Base-by-base conservation (phyloP, 2,888 invertebrate species). In the Epinotia nisella region DNA sequence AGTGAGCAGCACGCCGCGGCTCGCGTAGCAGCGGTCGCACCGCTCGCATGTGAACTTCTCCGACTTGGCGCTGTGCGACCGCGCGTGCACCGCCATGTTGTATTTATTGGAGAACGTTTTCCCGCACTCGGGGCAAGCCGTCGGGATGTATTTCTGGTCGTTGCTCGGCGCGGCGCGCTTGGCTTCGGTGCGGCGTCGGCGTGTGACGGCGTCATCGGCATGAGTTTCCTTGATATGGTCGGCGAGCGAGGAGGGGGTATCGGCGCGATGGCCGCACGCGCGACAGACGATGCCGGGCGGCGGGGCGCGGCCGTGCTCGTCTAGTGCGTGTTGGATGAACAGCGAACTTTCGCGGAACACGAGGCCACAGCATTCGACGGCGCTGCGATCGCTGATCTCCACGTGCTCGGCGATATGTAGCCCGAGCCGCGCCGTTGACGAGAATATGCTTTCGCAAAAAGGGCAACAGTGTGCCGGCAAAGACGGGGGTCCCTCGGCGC, bases 21-120 rank as follows among this genome's bases (percentile, higher is more conserved):
- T 84, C 56, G 85, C 86, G 75, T 90, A 91, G 1, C 82, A 80
- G 55, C 87, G 87, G 1, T 83, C 80, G 68, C 91, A 92, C 0
- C 79, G 79, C 4, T 83, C 82, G 71, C 91, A 91, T 35, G 86
- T 76, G 75, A 55, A 35, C 86, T 19, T 90, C 87, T 70, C 58
- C 51, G 56, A 35, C 9, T 69, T 1, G 0, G 81, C 80, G 17
- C 5, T 80, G 84, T 13, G 85, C 85, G 76, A 94, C 94, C 90
- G 87, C 85, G 90, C 82, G 78, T 95, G 95, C 1, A 85, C 80
- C 15, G 88, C 79, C 91, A 89, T 87, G 82, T 92, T 82, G 87
- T 94, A 88, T 84, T 94, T 89, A 83, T 94, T 87, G 70, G 88
- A 85, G 78, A 94, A 94, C 0, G 83, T 87, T 77, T 89, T 92